These are phyloP conservation scores for Stenolophus ochropezus DNA, from an alignment of 2,888 invertebrate species.

Conservation along the genomic window DNA sequence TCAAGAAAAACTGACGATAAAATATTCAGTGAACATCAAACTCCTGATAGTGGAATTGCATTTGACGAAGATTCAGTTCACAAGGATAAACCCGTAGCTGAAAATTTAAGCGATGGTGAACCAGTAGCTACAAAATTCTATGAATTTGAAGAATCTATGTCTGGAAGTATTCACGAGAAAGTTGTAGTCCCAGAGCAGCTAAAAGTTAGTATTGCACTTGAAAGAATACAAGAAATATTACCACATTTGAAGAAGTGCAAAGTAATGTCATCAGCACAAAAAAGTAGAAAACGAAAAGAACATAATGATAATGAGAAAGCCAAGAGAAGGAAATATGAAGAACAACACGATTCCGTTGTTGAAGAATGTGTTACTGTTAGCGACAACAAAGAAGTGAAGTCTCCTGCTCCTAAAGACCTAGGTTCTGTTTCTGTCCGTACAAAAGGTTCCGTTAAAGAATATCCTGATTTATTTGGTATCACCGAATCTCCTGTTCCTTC, in stretches of 20 bases:
- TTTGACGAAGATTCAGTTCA: conserved; percentile 54
- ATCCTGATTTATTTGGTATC: conserved; percentile 51
- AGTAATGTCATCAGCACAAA: not conserved
- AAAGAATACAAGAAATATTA: conserved; percentile 19
- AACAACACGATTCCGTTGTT: not conserved
- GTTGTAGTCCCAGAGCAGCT: conserved; percentile 1
- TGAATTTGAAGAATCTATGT: not conserved
- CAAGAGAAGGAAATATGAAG: conserved; percentile 28
- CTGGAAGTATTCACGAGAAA: not conserved
- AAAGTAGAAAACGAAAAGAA: conserved; percentile 36
- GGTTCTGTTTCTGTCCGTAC: conserved; percentile 13
- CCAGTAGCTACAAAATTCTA: conserved; percentile 4
- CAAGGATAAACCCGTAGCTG: conserved; percentile 40
- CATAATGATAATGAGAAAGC: not conserved
- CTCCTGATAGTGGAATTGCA: conserved; percentile 53
- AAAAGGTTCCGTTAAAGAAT: conserved; percentile 52
- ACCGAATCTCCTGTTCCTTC: conserved; percentile 48
- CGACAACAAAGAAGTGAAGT: conserved; percentile 30
- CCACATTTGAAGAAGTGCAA: conserved; percentile 6
- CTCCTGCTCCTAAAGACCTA: conserved; percentile 15
- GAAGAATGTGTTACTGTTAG: not conserved
- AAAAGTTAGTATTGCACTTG: conserved; percentile 7
- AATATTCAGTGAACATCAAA: conserved; percentile 46
- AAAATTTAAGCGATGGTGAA: conserved; percentile 37
- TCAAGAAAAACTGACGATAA: conserved; percentile 28